Evolutionary conservation across 1,140 invertebrate species (phyloP).

Genomic region (Myzus persicae): DNA sequence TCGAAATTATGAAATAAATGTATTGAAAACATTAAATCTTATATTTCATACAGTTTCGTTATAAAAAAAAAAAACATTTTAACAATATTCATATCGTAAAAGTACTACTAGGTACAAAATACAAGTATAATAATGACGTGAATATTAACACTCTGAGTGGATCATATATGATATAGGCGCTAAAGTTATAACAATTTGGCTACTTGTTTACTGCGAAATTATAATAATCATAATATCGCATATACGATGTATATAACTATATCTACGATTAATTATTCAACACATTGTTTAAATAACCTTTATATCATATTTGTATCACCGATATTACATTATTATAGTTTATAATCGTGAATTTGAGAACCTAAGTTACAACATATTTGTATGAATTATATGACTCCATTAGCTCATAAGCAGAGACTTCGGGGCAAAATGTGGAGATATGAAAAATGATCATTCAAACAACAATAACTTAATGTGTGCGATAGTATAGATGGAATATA

Average conservation of each 20-base stretch:
- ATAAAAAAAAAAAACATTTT: too few species aligned
- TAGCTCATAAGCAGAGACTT: neutral
- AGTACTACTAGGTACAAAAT: neutral
- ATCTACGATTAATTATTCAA: neutral
- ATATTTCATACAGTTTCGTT: neutral
- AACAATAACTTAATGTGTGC: neutral
- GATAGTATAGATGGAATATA: neutral
- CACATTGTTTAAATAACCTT: neutral
- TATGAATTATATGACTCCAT: neutral
- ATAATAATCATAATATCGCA: neutral
- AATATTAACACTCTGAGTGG: too few species aligned
- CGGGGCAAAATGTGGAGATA: neutral
- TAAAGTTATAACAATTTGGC: neutral
- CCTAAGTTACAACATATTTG: neutral
- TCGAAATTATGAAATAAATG: neutral
- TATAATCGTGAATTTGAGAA: neutral
- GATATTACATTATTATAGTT: neutral
- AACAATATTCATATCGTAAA: too few species aligned
- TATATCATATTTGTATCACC: neutral
- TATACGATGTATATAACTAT: neutral
- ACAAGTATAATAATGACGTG: neutral
- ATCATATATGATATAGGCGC: neutral
- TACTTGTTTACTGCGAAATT: neutral
- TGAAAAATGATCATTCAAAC: neutral
- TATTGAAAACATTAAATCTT: neutral